A percentile compares a stretch with the other conserved stretches of the same genome.
Conservation (phyloP, 2,888 invertebrate species). For the Cheiracanthium punctorium region DNA sequence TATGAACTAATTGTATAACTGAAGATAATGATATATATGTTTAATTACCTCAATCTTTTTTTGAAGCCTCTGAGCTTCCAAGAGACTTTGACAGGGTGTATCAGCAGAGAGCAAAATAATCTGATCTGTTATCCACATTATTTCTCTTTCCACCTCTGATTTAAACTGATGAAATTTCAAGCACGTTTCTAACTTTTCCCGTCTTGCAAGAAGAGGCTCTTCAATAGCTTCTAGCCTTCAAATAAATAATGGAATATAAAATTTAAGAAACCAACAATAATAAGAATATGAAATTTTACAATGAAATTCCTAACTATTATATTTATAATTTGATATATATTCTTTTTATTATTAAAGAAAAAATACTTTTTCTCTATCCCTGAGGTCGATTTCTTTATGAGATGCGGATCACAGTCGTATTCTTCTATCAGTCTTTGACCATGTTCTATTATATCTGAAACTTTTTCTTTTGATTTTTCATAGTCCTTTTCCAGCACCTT, state of each 20-base stretch:
- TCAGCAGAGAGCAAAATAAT: conserved; percentile 85
- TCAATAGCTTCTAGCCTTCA: conserved; percentile 72
- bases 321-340: conserved; percentile 79
- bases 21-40: not conserved
- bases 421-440: conserved; percentile 88
- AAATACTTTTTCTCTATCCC: conserved; percentile 46
- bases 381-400: not conserved
- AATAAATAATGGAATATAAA: conserved; percentile 79
- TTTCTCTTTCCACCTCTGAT: conserved; percentile 92
- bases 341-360: too few relatives aligned
- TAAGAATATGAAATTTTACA: too few relatives aligned
- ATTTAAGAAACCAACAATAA: conserved; percentile 83
- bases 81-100: conserved; percentile 86
- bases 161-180: conserved; percentile 92
- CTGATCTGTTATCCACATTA: conserved; percentile 96
- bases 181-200: conserved; percentile 88
- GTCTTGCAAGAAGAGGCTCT: conserved; percentile 77
- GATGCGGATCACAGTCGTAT: conserved; percentile 90
- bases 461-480: conserved; percentile 76
- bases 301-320: not conserved
- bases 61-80: conserved; percentile 92
- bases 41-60: conserved; percentile 86
- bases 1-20: too few relatives aligned
- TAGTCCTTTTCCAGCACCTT: conserved; percentile 45
- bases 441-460: conserved; percentile 84